Base-by-base conservation (phyloP, 2,113 vertebrate genomes). In the Corythornis vintsioides region DNA sequence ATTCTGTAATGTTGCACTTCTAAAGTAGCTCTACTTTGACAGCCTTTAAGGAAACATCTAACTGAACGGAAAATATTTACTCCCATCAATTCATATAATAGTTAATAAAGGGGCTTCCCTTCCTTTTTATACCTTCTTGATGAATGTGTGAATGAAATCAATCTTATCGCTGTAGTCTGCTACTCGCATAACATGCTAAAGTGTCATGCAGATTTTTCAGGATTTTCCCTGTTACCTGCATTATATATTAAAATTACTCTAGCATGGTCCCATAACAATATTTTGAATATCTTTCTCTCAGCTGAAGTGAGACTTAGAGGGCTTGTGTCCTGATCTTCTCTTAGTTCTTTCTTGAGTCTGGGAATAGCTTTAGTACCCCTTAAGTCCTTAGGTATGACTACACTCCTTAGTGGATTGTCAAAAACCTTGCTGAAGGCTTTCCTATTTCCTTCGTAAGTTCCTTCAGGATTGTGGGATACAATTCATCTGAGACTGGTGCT, bases 361-460 rank as follows among this genome's bases (percentile, higher is more conserved):
- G 86, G 94, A 88, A 90, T 78, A 91, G 35, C 3, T 48, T 88
- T 85, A 89, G 90, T 88, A 72, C 57, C 47, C 22, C 35, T 88
- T 76, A 91, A 94, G 69, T 92, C 78, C 40, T 92, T 75, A 72
- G 45, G 74, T 90, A 83, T 3, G 6, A 75, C 80, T 86, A 47
- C 15, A 64, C 21, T 89, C 90, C 92, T 95, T 42, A 78, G 92
- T 72, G 90, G 70, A 65, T 60, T 95, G 86, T 88, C 92, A 92
- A 88, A 96, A 86, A 86, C 53, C 71, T 81, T 86, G 72, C 90
- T 94, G 71, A 93, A 93, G 72, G 84, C 84, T 94, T 94, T 95
- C 84, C 15, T 82, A 77, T 92, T 96, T 95, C 86, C 88, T 97
- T 88, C 94, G 86, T 83, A 78, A 94, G 88, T 96, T 95, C 82